Evolutionary conservation across 2,888 invertebrate species (phyloP).

Genomic region (Phragmatobia fuliginosa): DNA sequence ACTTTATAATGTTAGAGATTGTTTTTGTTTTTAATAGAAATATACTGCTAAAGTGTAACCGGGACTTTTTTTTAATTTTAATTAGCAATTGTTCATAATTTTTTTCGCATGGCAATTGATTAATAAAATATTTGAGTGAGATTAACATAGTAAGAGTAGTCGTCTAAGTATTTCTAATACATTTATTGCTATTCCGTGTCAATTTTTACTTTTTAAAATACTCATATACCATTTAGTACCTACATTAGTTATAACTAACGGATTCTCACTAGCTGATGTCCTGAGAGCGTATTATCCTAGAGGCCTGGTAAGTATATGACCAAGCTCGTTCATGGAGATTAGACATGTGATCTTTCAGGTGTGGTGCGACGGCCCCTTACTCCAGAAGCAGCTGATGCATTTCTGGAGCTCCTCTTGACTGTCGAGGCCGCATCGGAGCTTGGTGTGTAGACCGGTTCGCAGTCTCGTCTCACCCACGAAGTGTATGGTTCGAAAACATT

Average conservation of each 20-base stretch:
- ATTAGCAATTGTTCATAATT: neutral
- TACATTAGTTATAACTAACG: neutral
- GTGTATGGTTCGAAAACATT: too few relatives aligned
- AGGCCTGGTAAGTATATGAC: neutral
- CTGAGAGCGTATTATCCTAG: neutral
- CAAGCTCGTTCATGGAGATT: too few relatives aligned
- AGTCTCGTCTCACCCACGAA: too few relatives aligned
- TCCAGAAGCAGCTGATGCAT: too few relatives aligned
- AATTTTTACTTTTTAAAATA: neutral
- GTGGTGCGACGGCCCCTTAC: too few relatives aligned
- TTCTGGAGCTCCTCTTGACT: too few relatives aligned
- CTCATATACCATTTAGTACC: neutral
- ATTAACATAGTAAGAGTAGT: too few relatives aligned
- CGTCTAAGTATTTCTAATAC: neutral
- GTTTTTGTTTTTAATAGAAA: slow-evolving; percentile 16
- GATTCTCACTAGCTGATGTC: neutral
- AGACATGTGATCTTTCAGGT: too few relatives aligned
- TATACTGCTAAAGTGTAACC: neutral
- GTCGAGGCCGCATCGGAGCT: too few relatives aligned
- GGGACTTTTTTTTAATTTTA: neutral
- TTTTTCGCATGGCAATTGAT: slow-evolving; percentile 1
- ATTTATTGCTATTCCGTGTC: neutral
- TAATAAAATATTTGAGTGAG: neutral
- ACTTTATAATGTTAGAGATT: slow-evolving; percentile 16
- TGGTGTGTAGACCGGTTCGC: too few relatives aligned